phyloP scores from a whole-genome alignment of 2,888 invertebrate genomes.

The Stegophylla sp. region DNA sequence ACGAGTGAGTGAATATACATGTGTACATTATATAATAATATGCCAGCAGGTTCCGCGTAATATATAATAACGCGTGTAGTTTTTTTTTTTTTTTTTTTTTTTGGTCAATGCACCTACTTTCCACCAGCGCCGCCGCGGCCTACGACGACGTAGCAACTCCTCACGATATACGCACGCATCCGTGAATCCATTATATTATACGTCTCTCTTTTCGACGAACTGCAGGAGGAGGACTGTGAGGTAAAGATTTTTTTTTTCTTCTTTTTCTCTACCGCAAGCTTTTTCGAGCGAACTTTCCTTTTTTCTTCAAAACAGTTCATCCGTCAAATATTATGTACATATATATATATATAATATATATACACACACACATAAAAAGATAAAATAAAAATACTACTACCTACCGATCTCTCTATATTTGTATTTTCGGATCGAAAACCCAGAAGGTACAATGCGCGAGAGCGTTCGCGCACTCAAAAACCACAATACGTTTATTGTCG shows the following conservation, averaged over 20 bases:
- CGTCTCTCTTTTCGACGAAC: not conserved
- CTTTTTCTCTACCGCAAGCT: not conserved
- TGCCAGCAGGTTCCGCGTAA: not conserved
- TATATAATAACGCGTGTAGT: not conserved
- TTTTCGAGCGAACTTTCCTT: not conserved
- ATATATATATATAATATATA: no score
- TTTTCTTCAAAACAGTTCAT: not conserved
- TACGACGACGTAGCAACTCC: no score
- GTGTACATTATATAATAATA: not conserved
- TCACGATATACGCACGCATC: conserved; percentile 8
- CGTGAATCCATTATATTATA: not conserved
- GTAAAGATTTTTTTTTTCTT: not conserved
- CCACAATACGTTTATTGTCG: no score
- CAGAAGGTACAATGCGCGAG: no score
- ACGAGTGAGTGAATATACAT: not conserved
- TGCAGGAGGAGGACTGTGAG: not conserved
- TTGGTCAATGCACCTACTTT: not conserved
- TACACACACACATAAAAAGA: no score
- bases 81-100: not conserved
- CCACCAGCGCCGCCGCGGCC: not conserved
- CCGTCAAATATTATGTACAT: no score
- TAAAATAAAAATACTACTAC: no score
- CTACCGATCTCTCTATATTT: no score
- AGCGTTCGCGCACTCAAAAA: no score
- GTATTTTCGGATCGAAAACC: no score